phyloP scores from a whole-genome alignment of 2,888 invertebrate species.

The Pomacea canaliculata region DNA sequence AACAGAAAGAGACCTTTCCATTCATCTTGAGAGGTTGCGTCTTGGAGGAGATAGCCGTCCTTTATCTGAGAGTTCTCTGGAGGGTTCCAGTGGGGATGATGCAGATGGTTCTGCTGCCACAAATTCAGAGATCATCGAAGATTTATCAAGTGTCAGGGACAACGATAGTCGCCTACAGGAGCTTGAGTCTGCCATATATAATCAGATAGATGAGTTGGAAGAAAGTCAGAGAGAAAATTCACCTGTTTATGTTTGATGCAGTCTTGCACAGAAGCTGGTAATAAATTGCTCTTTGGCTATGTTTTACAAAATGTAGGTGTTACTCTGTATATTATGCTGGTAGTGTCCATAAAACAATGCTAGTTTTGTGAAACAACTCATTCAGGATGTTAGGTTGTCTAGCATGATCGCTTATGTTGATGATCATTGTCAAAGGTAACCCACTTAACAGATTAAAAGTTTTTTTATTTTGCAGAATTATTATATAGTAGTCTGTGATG shows the following conservation, averaged over 20 bases:
- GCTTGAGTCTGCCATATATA: constrained; percentile 28
- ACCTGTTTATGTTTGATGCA: neutral
- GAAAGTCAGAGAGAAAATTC: neutral
- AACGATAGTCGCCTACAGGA: constrained; percentile 20
- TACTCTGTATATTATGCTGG: too few species aligned
- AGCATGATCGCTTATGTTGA: too few species aligned
- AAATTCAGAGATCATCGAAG: neutral
- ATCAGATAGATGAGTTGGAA: constrained; percentile 29
- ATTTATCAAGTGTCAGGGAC: neutral
- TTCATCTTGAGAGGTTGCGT: constrained; percentile 50
- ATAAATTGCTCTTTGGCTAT: too few species aligned
- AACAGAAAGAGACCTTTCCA: constrained; percentile 53
- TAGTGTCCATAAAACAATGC: too few species aligned
- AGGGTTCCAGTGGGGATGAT: constrained; percentile 25
- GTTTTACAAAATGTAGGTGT: too few species aligned
- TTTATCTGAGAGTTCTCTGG: constrained; percentile 28
- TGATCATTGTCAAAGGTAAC: too few species aligned
- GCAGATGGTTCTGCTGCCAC: neutral
- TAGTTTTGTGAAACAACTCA: too few species aligned
- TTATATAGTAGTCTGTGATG: too few species aligned
- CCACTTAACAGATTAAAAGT: too few species aligned
- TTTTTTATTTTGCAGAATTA: too few species aligned
- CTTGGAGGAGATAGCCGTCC: constrained; percentile 36
- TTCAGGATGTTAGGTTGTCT: too few species aligned
- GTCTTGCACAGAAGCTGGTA: too few species aligned